phyloP scores from a whole-genome alignment of 2,888 invertebrate genomes.

The Cheilosia variabilis region DNA sequence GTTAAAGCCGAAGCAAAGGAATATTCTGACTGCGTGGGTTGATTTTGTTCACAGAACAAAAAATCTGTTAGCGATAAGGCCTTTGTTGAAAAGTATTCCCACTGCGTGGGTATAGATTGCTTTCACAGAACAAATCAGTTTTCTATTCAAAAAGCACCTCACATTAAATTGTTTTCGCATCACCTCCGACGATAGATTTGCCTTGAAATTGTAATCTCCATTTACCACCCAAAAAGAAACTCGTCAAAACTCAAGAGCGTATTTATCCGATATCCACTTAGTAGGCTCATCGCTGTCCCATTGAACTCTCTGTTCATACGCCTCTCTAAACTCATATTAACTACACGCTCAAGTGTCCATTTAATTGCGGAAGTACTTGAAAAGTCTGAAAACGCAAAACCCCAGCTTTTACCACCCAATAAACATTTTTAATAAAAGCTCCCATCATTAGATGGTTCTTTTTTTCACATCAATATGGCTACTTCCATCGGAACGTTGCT shows the following conservation, averaged over 20 bases:
- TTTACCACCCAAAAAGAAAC: neutral
- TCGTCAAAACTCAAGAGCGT: neutral
- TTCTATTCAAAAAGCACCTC: too few species aligned
- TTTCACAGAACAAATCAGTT: too few species aligned
- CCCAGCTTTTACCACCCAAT: constrained; percentile 39
- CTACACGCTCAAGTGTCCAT: constrained; percentile 33
- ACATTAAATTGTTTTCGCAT: neutral
- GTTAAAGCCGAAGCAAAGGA: too few species aligned
- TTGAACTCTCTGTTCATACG: neutral
- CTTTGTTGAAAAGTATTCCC: too few species aligned
- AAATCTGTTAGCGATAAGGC: too few species aligned
- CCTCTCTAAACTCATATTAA: constrained; percentile 4
- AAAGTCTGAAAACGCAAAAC: constrained; percentile 12
- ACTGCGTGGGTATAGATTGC: too few species aligned
- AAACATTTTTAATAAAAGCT: constrained; percentile 20
- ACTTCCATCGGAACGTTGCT: neutral
- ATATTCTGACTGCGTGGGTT: too few species aligned
- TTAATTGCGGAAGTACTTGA: constrained; percentile 67
- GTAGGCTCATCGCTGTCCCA: neutral
- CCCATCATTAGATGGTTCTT: constrained; percentile 36
- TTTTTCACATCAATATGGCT: constrained; percentile 12
- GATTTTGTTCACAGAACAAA: too few species aligned
- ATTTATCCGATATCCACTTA: neutral
- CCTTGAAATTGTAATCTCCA: neutral
- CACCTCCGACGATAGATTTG: neutral